Conservation (phyloP, 2,888 invertebrate species). For the Callinectes sapidus region DNA sequence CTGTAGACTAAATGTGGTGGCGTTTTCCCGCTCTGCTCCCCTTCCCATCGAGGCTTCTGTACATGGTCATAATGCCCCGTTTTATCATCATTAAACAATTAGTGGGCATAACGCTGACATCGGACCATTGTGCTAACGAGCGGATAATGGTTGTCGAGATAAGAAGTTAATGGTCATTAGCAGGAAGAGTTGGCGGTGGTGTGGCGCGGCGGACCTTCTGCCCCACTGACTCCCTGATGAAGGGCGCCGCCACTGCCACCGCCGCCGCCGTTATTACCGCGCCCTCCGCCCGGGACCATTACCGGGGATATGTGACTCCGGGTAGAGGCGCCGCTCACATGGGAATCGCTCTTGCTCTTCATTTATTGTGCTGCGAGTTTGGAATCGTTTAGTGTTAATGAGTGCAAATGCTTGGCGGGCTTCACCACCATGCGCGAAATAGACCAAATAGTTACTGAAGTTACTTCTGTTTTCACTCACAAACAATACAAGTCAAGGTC, state of each 20-base stretch:
- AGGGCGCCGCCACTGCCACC: background rate
- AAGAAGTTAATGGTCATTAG: conserved; percentile 62
- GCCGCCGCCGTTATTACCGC: background rate
- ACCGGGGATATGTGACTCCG: conserved; percentile 1
- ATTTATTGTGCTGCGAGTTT: background rate
- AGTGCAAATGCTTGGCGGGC: background rate
- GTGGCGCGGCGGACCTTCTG: conserved; percentile 18
- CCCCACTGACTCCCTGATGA: conserved; percentile 24
- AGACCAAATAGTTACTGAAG: background rate
- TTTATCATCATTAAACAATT: conserved; percentile 63
- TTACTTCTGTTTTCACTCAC: background rate
- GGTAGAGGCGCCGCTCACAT: background rate
- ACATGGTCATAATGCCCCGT: conserved; percentile 41
- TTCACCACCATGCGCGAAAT: background rate
- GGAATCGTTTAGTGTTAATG: background rate
- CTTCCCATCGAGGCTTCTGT: background rate
- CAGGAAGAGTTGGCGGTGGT: conserved; percentile 28
- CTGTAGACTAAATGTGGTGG: background rate
- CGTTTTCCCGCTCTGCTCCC: background rate
- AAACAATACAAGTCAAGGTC: background rate
- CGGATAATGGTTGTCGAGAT: conserved; percentile 60
- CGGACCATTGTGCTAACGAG: conserved; percentile 63
- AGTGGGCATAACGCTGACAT: conserved; percentile 55
- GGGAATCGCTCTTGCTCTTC: background rate
- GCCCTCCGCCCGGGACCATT: background rate